Base-by-base conservation (phyloP, 2,888 invertebrate species). In the Meliscaeva auricollis region DNA sequence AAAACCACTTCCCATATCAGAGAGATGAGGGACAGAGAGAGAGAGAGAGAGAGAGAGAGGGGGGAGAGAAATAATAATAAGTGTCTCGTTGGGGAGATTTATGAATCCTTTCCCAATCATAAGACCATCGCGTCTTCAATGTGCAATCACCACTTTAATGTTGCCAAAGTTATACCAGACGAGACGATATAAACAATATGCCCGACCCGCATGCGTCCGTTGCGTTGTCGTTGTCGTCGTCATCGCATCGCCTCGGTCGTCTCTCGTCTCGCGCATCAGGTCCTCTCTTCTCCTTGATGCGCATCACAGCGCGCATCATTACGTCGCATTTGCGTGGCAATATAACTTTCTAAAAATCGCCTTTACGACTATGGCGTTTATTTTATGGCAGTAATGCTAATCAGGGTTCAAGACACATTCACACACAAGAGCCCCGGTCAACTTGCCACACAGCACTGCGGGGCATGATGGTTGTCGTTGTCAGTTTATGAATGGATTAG, bases 81-180 rank as follows among this genome's bases (percentile, higher is more conserved):
- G 79, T 85, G 76, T 81, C 85, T 85, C 81, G 85, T 85, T 85
- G 81, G 56, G 76, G 76, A 85, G 85, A 85, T 85, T 85, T 81
- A 85, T 85, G 85, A 73, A 85, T 85, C 85, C 85, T 85, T 81
- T 85, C 85, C 68, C 85, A 85, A 85, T 85, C 81, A 81, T 85
- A 77, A 77, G 77, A 73, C 81, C 81, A 77, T 81, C 68, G 70
- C 8, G 64, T 64, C 60, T 76, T 30, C 76, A 68, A 81, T 76
- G 85, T 76, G 84, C 38, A 84, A 84, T 84, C 80, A 84, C 70
- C 35, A 75, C 50, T 50, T 76, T 80, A 80, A 84, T 80, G 79
- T 58, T 83, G 56, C 41, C 38, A 68, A 52, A 44, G 68, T 58
- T 73, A 62, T 30, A 26, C n/a, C 2, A 1, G 8, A 38, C 11